Evolutionary conservation across 1,140 invertebrate genomes (phyloP), one percentile per base, ranked within the genome.

Genomic region (Panonychus citri): DNA sequence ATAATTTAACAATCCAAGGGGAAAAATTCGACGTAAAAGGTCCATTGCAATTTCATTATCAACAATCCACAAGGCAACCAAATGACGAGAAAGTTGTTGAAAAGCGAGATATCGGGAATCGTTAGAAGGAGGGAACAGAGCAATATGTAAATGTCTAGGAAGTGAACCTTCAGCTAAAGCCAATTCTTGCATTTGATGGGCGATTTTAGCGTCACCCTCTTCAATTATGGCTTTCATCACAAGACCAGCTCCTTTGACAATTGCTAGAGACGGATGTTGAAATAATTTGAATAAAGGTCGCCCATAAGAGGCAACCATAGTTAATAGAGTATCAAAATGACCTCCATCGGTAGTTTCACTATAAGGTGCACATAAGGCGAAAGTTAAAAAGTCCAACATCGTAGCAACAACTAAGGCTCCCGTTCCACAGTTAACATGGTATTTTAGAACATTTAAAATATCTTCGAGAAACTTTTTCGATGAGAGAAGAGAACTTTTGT

Each of bases 381-480:
- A 99, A n/a, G 93, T 98, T 59, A 99, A 73, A 67, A 99, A 93
- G 72, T 99, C 95, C 64, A 99, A 75, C 87, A 99, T 94, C 37
- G 89, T 85, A 24, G 76, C 71, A 46, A 81, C 77, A 21, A 81
- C 74, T 17, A 80, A 64, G 40, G 77, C 77, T 26, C 79, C 79
- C 27, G 76, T 77, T 39, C 73, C 81, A 65, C 80, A 79, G 62
- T 78, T 77, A 64, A 96, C 85, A 73, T 97, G 89, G 53, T 75
- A 75, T n/a, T 83, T 81, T 80, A 95, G 95, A 81, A 93, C 89
- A 62, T 93, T 83, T 17, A 98, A 73, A 50, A 98, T 69, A 62
- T 80, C 85, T 66, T 96, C 88, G 15, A 98, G 72, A 74, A 99
- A 99, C 55, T 81, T 79, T 65, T 82, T 80, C 4, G 83, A 89